Percentiles rank a stretch among this genome's conserved stretches.
phyloP scores from a whole-genome alignment of 2,888 invertebrate species.

The Venusia cambrica region DNA sequence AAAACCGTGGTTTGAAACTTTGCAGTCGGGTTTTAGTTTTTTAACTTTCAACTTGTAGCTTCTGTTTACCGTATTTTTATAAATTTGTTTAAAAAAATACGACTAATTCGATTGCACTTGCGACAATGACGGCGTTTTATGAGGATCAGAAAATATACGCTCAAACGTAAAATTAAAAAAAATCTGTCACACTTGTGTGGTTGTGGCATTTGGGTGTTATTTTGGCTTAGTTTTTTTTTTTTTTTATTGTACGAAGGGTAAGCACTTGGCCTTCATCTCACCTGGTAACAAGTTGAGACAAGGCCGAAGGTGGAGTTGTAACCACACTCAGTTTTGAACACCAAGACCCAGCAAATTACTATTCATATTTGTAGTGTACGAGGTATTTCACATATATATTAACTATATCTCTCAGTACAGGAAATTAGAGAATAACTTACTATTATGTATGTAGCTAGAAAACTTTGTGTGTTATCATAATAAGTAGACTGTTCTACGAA shows the following conservation, averaged over 20 bases:
- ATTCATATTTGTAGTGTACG: constrained; percentile 46
- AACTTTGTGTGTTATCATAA: constrained; percentile 52
- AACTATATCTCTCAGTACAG: constrained; percentile 79
- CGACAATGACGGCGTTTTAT: no score
- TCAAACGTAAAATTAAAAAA: constrained; percentile 49
- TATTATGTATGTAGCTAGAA: constrained; percentile 68
- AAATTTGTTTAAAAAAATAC: no score
- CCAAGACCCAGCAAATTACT: constrained; percentile 22
- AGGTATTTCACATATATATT: constrained; percentile 48
- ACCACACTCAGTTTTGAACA: constrained; percentile 16
- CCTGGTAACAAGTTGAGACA: no score
- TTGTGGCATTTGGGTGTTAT: constrained; percentile 40
- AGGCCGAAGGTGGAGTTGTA: constrained; percentile 30
- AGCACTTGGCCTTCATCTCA: no score
- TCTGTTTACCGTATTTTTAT: no score
- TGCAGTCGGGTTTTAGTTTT: no score
- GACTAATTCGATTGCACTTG: no score
- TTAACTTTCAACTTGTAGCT: no score
- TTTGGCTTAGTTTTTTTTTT: no score
- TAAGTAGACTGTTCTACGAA: no score
- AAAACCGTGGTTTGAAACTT: no score
- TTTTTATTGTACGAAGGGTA: no score
- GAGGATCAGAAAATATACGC: constrained; percentile 36
- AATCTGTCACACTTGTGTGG: constrained; percentile 52
- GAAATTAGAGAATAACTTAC: constrained; percentile 73